Evolutionary conservation across 2,797 vertebrate genomes (phyloP), one percentile per base, ranked within the genome.

Genomic region (Cottoperca gobio): DNA sequence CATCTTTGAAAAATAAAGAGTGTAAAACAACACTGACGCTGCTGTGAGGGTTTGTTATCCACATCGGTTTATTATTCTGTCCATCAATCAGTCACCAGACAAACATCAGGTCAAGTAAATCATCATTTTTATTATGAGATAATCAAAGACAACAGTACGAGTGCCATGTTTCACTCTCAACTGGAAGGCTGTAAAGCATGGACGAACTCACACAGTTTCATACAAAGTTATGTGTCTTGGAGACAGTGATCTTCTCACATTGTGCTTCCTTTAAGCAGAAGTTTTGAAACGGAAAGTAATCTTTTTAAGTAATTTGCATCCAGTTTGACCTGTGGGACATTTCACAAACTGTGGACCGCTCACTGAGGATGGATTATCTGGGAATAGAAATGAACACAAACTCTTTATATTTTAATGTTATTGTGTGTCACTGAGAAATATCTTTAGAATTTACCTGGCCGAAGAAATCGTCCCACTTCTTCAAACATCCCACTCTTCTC

Each of bases 61-160:
- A n/a, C n/a, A n/a, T n/a, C 39, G 13, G 13, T 11, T 11, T 10
- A 13, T 8, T 8, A 12, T 28, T 19, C 19, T 26, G 19, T 66
- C 9, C 0, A 28, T 24, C 8, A 46, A 13, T 55, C 14, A 35
- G 13, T n/a, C 31, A 53, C 0, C 23, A 73, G 23, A 72, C 52
- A 76, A 45, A 72, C n/a, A 59, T 23, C 26, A 42, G 73, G 42
- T 81, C n/a, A 83, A 65, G 68, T 89, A 77, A 70, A 82, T 70
- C 76, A 70, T 72, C 2, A 19, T 76, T 82, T 92, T 93, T 93
- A 92, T 91, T 92, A 49, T 58, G 74, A 86, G 70, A 78, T 58
- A 70, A 46, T 79, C 70, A 78, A 73, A 86, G 77, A 86, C 58
- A 62, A 39, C 60, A 70, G 52, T 45, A 73, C 37, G 57, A 79